phyloP scores from a whole-genome alignment of 2,888 invertebrate genomes.

The Zygaena filipendulae region DNA sequence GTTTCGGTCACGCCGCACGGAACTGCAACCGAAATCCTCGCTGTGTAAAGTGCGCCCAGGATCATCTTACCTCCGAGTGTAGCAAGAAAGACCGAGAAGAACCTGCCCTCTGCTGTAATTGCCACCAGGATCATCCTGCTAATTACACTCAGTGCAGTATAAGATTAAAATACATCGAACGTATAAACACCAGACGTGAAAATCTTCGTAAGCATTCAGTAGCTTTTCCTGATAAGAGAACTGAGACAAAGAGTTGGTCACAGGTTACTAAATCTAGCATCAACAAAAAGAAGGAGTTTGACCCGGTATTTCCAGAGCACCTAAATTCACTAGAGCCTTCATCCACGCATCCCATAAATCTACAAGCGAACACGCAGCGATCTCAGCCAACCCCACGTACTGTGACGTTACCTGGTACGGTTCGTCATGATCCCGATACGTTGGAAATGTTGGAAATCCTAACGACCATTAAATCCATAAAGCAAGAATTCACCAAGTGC shows the following conservation, averaged over 20 bases:
- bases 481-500: conserved; percentile 7
- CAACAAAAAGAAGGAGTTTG: too few species aligned
- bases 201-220: background rate
- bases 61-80: conserved; percentile 9
- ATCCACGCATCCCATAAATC: too few species aligned
- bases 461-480: conserved; percentile 6
- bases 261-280: background rate
- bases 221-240: too few species aligned
- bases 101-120: conserved; percentile 14
- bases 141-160: conserved; percentile 3
- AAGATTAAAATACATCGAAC: conserved; percentile 1
- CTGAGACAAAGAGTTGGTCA: too few species aligned
- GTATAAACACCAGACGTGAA: background rate
- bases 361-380: background rate
- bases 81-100: conserved; percentile 8
- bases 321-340: too few species aligned
- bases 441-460: conserved; percentile 10
- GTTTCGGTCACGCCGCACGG: conserved; percentile 12
- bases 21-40: conserved; percentile 13
- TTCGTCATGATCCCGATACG: background rate
- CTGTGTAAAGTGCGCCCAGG: conserved; percentile 12
- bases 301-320: too few species aligned
- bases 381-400: background rate
- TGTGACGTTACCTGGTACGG: background rate
- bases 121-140: conserved; percentile 11